Evolutionary conservation across 2,888 invertebrate species (phyloP).

Genomic region (Andrena camellia): DNA sequence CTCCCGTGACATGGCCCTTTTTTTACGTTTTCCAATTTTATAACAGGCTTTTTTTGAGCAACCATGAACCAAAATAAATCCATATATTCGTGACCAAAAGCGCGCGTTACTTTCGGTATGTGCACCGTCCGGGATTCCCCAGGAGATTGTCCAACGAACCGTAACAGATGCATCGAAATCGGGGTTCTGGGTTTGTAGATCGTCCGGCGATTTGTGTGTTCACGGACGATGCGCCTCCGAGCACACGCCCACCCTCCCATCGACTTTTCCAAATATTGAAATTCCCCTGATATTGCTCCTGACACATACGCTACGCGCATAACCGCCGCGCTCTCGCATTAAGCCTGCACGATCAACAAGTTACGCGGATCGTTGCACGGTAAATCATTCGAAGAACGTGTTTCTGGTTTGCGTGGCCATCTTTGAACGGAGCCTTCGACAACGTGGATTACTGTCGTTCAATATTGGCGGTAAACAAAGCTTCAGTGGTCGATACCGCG

Average conservation of each 20-base stretch:
- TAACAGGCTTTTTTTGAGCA: not conserved
- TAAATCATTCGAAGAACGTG: constrained; percentile 1
- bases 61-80: not conserved
- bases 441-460: constrained; percentile 11
- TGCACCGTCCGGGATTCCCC: constrained; percentile 6
- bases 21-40: too few relatives aligned
- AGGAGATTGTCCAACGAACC: constrained; percentile 47
- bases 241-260: not conserved
- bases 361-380: constrained; percentile 6
- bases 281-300: constrained; percentile 22
- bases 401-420: not conserved
- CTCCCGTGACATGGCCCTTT: not conserved
- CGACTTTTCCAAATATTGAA: constrained; percentile 51
- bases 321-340: not conserved
- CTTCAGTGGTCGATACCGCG: not conserved
- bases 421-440: not conserved
- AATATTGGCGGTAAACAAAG: not conserved
- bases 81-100: not conserved
- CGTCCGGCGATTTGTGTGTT: constrained; percentile 6
- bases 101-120: constrained; percentile 3
- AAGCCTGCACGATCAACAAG: constrained; percentile 38
- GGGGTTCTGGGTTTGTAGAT: constrained; percentile 2
- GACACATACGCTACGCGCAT: too few relatives aligned
- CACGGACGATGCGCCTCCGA: not conserved
- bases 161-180: not conserved